Evolutionary conservation across 2,113 vertebrate genomes (phyloP).

Genomic region (Aldabrachelys gigantea): DNA sequence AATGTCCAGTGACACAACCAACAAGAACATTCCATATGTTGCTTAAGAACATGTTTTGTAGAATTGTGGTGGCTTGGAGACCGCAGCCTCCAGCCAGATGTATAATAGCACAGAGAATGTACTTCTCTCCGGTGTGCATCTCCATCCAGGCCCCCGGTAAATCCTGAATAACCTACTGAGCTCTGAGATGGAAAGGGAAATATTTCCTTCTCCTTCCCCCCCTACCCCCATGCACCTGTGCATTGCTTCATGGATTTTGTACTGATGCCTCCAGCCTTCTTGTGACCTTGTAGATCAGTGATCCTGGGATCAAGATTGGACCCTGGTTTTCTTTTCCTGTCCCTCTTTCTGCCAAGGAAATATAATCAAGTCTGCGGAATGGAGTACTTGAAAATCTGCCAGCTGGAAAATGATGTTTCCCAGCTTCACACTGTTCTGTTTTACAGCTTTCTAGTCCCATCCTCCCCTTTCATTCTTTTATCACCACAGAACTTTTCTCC

Average conservation of each 20-base stretch:
- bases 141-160: neutral
- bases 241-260: neutral
- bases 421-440: neutral
- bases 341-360: neutral
- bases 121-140: neutral
- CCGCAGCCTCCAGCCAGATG: neutral
- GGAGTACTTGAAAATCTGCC: neutral
- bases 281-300: neutral
- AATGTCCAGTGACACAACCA: neutral
- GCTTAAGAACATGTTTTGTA: neutral
- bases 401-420: neutral
- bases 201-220: neutral
- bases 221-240: neutral
- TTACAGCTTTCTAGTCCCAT: neutral
- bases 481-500: neutral
- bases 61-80: neutral
- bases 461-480: neutral
- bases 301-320: neutral
- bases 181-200: neutral
- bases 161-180: neutral
- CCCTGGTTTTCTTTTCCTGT: neutral
- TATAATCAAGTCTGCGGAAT: neutral
- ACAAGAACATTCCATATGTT: neutral
- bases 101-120: neutral
- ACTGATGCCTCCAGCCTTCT: neutral